These are phyloP conservation scores for Hypomecis punctinalis DNA, from an alignment of 2,888 invertebrate species.

Conservation along the genomic window DNA sequence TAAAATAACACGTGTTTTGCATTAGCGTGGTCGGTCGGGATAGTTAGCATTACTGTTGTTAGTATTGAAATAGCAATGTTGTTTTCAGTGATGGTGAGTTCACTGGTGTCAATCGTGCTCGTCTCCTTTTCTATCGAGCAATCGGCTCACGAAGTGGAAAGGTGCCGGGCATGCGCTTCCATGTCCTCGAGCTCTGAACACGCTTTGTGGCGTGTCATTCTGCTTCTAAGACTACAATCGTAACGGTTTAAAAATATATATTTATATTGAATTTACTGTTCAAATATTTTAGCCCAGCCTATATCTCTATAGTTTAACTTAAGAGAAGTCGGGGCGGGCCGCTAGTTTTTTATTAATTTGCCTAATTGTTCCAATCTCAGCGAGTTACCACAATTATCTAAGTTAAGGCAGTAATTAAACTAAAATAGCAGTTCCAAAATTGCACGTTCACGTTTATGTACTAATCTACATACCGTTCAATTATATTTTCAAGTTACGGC, in stretches of 20 bases:
- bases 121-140: conserved; percentile 71
- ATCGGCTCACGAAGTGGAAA: conserved; percentile 71
- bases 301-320: too few relatives aligned
- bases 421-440: not conserved
- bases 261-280: too few relatives aligned
- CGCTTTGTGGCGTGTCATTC: conserved; percentile 15
- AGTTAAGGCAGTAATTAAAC: not conserved
- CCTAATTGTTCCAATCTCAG: not conserved
- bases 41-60: conserved; percentile 40
- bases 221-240: not conserved
- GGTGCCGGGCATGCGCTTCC: conserved; percentile 34
- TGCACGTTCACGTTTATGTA: not conserved
- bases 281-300: too few relatives aligned
- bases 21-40: conserved; percentile 18
- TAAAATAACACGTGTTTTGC: conserved; percentile 26
- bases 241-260: not conserved
- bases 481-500: conserved; percentile 3
- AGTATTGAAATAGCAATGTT: conserved; percentile 58
- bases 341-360: too few relatives aligned
- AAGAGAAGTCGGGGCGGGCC: too few relatives aligned
- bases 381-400: not conserved
- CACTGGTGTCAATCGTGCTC: conserved; percentile 73
- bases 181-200: conserved; percentile 31
- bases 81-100: conserved; percentile 63
- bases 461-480: not conserved